These are phyloP conservation scores for Aldabrachelys gigantea DNA, from an alignment of 2,113 vertebrate genomes.

Conservation along the genomic window DNA sequence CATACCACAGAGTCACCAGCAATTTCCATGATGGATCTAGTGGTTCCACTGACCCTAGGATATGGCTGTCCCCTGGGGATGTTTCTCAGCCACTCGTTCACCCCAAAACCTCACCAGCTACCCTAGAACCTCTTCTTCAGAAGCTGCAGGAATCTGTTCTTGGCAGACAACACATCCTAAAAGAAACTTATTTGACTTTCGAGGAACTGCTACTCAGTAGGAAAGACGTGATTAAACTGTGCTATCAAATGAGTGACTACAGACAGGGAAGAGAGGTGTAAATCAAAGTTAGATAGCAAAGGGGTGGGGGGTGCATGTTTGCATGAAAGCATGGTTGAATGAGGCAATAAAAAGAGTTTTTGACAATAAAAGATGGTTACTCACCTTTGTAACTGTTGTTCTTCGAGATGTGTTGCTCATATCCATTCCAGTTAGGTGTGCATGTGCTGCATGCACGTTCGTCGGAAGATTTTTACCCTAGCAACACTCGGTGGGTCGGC, in stretches of 20 bases:
- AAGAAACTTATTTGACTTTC: background rate
- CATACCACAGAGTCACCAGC: background rate
- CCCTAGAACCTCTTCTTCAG: background rate
- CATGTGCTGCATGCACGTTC: no score
- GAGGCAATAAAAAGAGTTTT: constrained; percentile 22
- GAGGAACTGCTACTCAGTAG: background rate
- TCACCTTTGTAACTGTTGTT: no score
- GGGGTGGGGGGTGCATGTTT: background rate
- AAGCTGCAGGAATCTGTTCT: background rate
- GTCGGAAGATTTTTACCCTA: no score
- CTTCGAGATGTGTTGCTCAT: no score
- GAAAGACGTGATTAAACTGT: background rate
- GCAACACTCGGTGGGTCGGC: no score
- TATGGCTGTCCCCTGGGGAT: background rate
- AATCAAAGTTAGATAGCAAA: constrained; percentile 24
- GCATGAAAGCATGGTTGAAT: constrained; percentile 22
- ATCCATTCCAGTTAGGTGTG: no score
- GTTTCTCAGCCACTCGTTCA: background rate
- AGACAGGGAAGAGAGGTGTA: background rate
- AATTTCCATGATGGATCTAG: background rate
- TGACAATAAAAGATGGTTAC: background rate
- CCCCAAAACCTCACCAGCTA: background rate
- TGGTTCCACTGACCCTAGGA: background rate
- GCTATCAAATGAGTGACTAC: background rate
- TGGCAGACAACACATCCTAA: background rate